Evolutionary conservation across 2,797 vertebrate species (phyloP), one percentile per base, ranked within the genome.

Genomic region (Danio choprae): DNA sequence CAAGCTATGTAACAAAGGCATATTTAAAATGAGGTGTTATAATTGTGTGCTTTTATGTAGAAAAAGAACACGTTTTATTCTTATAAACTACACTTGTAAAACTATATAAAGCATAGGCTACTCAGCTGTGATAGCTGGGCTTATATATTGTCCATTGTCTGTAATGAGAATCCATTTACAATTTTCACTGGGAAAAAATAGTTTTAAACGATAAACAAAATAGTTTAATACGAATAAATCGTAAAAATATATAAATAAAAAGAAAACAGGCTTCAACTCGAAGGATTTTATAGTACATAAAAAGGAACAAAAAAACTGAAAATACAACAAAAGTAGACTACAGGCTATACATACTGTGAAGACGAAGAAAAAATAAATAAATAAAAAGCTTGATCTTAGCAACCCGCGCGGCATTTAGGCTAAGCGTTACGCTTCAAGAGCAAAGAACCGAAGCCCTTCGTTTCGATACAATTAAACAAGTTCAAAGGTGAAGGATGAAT

Each of bases 401-500:
- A 56, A 51, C 10, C n/a, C 20, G 59, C 20, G 12, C n/a, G 36
- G 50, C 41, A 18, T 67, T 68, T 43, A 16, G 62, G 38, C 62
- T 29, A 44, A 58, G 41, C 13, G 43, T 59, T 74, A 68, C 44
- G 71, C 63, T 60, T 70, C 56, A 53, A 18, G 55, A 46, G 44
- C 29, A 67, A 62, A 59, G 18, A 72, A 65, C 60, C 82, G 29
- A 77, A 60, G 69, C 29, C 60, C 7, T 65, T 72, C 51, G 51
- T 22, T 48, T 74, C 41, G 53, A 71, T 71, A 76, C 73, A 80
- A 59, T 68, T 79, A 64, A 41, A 63, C 58, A 38, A 75, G 83
- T 83, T 86, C 77, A 84, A 67, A 82, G 80, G 77, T 82, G 74
- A 84, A 70, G 63, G 68, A 70, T 73, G 72, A 71, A 81, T 79